A percentile compares a stretch with the other conserved stretches of the same genome.
Evolutionary conservation across 2,113 vertebrate species (phyloP).

Genomic region (Morone saxatilis): DNA sequence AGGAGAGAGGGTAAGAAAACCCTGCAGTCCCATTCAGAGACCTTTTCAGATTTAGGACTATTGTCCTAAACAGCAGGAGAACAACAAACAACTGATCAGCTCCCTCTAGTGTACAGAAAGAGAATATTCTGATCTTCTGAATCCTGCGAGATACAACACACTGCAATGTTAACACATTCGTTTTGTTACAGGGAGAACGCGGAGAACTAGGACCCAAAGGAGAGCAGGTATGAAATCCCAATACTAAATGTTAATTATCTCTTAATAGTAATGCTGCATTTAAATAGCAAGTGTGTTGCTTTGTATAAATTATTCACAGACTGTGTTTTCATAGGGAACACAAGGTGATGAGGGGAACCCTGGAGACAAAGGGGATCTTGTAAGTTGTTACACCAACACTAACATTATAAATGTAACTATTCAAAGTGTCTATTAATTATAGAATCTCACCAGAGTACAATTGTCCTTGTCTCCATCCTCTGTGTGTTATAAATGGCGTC

Average conservation of each 20-base stretch:
- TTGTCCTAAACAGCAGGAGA: constrained; percentile 23
- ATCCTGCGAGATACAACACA: not conserved
- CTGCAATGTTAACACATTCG: constrained; percentile 5
- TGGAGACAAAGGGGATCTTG: constrained; percentile 92
- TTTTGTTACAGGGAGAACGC: constrained; percentile 86
- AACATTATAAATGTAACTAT: not conserved
- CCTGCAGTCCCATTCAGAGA: constrained; percentile 11
- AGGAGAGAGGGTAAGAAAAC: constrained; percentile 92
- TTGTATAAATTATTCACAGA: constrained; percentile 26
- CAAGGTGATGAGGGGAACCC: constrained; percentile 93
- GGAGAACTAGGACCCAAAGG: constrained; percentile 93
- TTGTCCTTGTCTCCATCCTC: constrained; percentile 8
- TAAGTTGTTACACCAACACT: constrained; percentile 80
- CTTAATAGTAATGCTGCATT: constrained; percentile 15
- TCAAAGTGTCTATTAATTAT: not conserved
- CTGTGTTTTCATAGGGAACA: constrained; percentile 84
- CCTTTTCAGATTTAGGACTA: not conserved
- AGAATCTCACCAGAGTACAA: constrained; percentile 2
- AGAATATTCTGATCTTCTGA: not conserved
- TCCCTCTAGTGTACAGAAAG: constrained; percentile 57
- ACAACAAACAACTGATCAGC: constrained; percentile 32
- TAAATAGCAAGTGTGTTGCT: not conserved
- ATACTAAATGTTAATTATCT: not conserved
- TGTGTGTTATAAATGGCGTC: constrained; percentile 35
- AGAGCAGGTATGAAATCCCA: constrained; percentile 87